Conservation (phyloP, 2,113 vertebrate genomes). For the Psittacara wagleri region DNA sequence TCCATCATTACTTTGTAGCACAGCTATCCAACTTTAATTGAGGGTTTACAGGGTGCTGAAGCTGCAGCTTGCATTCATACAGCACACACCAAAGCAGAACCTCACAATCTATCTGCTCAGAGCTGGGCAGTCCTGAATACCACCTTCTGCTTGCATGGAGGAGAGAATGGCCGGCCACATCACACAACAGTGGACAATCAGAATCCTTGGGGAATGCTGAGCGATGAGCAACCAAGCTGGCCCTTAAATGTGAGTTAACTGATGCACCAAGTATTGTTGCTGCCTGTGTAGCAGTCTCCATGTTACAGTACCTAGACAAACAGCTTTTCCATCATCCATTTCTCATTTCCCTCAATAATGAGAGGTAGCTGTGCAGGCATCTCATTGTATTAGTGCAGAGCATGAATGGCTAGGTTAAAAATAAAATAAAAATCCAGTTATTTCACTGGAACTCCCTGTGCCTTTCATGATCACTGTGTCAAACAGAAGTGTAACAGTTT, state of each 20-base stretch:
- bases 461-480: background rate
- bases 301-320: background rate
- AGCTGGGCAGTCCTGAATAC: background rate
- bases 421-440: background rate
- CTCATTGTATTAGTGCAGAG: background rate
- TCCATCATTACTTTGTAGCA: background rate
- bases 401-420: background rate
- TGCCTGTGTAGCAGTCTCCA: background rate
- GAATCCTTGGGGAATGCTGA: background rate
- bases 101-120: background rate
- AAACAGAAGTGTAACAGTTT: background rate
- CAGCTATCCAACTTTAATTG: background rate
- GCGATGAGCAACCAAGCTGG: background rate
- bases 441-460: background rate
- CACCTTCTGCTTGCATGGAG: background rate
- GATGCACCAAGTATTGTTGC: background rate
- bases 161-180: background rate
- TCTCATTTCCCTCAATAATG: background rate
- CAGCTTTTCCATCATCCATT: background rate
- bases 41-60: background rate
- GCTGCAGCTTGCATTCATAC: background rate
- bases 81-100: background rate
- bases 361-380: background rate
- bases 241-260: background rate
- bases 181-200: background rate